phyloP scores from a whole-genome alignment of 2,113 vertebrate genomes.

The Progne subis region DNA sequence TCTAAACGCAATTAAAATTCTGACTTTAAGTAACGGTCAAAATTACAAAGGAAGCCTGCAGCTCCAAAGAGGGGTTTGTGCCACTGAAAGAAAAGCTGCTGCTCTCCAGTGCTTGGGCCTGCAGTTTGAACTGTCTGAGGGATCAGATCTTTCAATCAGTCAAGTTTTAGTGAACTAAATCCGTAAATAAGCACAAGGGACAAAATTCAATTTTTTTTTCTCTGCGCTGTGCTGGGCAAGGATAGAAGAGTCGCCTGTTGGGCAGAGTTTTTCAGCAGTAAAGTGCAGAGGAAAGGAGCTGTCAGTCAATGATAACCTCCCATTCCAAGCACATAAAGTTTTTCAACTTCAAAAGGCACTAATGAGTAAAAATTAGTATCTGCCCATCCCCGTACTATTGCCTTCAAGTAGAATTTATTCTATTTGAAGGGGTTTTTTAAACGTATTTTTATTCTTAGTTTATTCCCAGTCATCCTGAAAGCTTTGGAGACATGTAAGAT shows the following conservation, averaged over 20 bases:
- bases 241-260: background rate
- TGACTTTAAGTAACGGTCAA: background rate
- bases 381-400: background rate
- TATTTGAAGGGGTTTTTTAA: background rate
- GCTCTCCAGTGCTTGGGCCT: background rate
- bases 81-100: background rate
- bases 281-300: background rate
- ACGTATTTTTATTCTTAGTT: background rate
- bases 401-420: background rate
- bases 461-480: background rate
- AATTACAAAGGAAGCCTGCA: background rate
- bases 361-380: background rate
- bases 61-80: background rate
- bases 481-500: background rate
- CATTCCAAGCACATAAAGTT: background rate
- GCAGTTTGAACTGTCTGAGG: background rate
- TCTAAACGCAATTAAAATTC: background rate
- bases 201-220: background rate
- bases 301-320: background rate
- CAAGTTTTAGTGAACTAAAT: background rate
- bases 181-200: background rate
- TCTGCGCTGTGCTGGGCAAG: background rate
- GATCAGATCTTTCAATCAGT: background rate
- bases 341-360: background rate
- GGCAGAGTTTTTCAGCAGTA: background rate